These are phyloP conservation scores for Anas georgica DNA, from an alignment of 2,797 vertebrate species.

Conservation along the genomic window DNA sequence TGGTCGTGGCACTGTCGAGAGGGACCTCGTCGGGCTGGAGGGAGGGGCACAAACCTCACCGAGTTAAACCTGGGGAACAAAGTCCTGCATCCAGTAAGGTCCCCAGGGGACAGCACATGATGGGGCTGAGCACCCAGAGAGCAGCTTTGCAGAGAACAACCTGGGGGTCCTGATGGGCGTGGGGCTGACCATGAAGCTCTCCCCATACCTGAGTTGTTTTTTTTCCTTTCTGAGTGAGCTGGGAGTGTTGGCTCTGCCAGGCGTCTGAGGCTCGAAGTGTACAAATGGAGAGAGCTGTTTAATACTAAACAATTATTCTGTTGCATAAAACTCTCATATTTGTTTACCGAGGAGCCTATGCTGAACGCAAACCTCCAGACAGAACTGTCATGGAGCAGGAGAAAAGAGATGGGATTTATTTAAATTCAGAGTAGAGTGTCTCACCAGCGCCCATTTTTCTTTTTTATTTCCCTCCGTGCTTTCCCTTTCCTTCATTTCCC, in stretches of 20 bases:
- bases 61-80: background rate
- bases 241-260: background rate
- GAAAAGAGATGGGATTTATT: background rate
- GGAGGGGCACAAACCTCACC: background rate
- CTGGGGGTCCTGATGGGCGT: background rate
- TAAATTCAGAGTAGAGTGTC: background rate
- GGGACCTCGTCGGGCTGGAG: background rate
- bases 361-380: conserved; percentile 3
- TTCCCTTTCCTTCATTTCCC: background rate
- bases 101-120: background rate
- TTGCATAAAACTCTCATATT: conserved; percentile 26
- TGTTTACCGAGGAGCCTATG: conserved; percentile 15
- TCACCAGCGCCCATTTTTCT: background rate
- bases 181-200: fast-evolving
- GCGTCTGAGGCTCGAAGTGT: background rate
- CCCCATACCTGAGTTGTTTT: background rate
- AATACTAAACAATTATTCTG: conserved; percentile 36
- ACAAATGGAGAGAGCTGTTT: conserved; percentile 55
- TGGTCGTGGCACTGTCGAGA: background rate
- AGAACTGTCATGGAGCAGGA: conserved; percentile 3
- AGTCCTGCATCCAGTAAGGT: background rate
- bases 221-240: background rate
- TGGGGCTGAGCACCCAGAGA: background rate
- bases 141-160: background rate
- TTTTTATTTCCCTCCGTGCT: background rate